These are phyloP conservation scores for Platyscapa corneri DNA, from an alignment of 1,140 invertebrate genomes.

Conservation along the genomic window DNA sequence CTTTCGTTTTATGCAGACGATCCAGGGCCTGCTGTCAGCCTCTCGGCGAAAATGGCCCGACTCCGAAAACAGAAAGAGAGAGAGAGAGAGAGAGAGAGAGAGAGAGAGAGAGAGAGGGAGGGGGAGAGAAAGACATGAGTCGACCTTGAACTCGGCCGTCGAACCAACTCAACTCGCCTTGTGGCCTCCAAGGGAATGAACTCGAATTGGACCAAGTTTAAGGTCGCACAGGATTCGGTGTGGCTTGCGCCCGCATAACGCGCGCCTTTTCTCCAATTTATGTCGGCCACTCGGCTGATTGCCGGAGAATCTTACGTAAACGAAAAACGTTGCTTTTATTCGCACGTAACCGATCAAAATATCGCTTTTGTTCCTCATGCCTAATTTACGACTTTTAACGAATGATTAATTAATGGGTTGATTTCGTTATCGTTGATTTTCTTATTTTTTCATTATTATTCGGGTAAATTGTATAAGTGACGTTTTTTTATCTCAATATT, in stretches of 20 bases:
- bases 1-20: constrained; percentile 20
- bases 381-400: too few relatives aligned
- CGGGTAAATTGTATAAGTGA: too few relatives aligned
- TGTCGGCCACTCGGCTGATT: background rate
- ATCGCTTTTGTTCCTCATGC: background rate
- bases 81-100: background rate
- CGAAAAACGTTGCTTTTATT: background rate
- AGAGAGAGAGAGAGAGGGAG: constrained; percentile 7
- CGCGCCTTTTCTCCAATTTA: constrained; percentile 33
- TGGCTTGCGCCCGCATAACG: background rate
- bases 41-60: constrained; percentile 5
- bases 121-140: constrained; percentile 10
- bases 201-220: constrained; percentile 58
- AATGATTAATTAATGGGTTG: too few relatives aligned
- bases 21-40: background rate
- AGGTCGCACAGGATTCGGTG: constrained; percentile 48
- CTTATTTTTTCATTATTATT: too few relatives aligned
- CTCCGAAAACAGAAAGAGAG: background rate
- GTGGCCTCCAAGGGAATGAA: constrained; percentile 18
- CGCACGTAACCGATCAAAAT: background rate
- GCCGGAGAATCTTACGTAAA: background rate
- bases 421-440: too few relatives aligned
- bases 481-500: too few relatives aligned
- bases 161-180: constrained; percentile 36
- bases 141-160: constrained; percentile 49